Base-by-base conservation (phyloP, 2,113 vertebrate genomes). In the Myxocyprinus asiaticus region DNA sequence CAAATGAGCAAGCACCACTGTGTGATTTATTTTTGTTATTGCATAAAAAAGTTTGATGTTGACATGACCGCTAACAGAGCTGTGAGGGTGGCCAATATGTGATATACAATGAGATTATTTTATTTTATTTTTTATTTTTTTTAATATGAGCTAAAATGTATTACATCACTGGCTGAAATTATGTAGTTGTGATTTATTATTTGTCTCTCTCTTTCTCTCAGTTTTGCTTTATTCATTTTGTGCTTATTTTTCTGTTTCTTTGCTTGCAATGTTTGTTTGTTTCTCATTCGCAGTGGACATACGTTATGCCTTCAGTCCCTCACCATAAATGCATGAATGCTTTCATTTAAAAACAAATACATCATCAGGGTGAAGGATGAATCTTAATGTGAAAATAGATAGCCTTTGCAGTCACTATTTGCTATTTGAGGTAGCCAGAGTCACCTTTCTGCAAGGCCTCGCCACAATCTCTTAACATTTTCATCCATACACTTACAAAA, bases 11-110 rank as follows among this genome's bases (percentile, higher is more conserved):
- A 53, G 51, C 22, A 56, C 5, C 42, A 45, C 11, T 59, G 9
- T 72, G 53, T 58, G 12, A 10, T 43, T n/a, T 56, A 45, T 44
- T 71, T 10, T 71, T 58, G 50, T 17, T 67, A n/a, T 48, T 67
- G 67, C 33, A 44, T 9, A 53, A 9, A 50, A 68, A 70, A 14
- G 7, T 45, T 66, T 66, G 0, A 3, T 53, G 11, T 53, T 70
- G 51, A 15, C 33, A 44, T 56, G 9, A n/a, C 51, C 65, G 14
- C 45, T 66, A 17, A 66, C 44, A 33, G 15, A 68, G 6, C 14
- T 43, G 15, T 2, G 12, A 70, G 51, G 51, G 51, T 51, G 48
- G 48, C 9, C 51, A 53, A n/a, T n/a, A n/a, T n/a, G n/a, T n/a
- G n/a, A n/a, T n/a, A 67, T 22, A 67, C 67, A 67, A 33, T 50